These are phyloP conservation scores for Anomalospiza imberbis DNA, from an alignment of 2,797 vertebrate genomes.

Conservation along the genomic window DNA sequence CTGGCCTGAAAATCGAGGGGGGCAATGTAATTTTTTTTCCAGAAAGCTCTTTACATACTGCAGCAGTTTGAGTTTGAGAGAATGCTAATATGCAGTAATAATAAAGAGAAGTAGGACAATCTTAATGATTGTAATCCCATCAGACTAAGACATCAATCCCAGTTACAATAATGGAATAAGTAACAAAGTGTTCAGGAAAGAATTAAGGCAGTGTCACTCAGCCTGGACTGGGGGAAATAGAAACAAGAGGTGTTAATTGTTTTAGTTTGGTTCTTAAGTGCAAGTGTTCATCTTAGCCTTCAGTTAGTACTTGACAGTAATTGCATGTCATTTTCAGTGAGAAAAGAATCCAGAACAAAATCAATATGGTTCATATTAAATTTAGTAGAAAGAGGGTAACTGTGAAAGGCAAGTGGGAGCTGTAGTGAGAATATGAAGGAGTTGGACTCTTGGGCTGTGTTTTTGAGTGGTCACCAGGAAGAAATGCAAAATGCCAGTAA, in stretches of 20 bases:
- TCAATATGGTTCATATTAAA: neutral
- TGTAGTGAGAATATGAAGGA: neutral
- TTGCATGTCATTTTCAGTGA: neutral
- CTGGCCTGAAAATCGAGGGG: neutral
- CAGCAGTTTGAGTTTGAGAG: neutral
- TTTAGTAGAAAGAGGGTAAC: neutral
- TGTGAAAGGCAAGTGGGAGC: neutral
- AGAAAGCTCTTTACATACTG: neutral
- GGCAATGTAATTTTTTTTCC: neutral
- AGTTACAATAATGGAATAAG: conserved; percentile 47
- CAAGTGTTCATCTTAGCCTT: conserved; percentile 3
- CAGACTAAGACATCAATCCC: conserved; percentile 39
- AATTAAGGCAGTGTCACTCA: conserved; percentile 17
- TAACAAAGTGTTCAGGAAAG: neutral
- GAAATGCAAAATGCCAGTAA: neutral
- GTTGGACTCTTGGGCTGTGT: neutral
- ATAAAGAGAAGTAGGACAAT: conserved; percentile 26
- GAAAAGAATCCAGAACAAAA: neutral
- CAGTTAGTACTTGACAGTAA: neutral
- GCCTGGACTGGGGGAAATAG: neutral
- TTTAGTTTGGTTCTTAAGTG: conserved; percentile 16
- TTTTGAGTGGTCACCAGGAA: neutral
- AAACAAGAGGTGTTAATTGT: conserved; percentile 33
- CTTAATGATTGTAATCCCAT: conserved; percentile 52
- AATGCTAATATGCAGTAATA: neutral